Conservation (phyloP, 2,797 vertebrate genomes). For the Dallia pectoralis region DNA sequence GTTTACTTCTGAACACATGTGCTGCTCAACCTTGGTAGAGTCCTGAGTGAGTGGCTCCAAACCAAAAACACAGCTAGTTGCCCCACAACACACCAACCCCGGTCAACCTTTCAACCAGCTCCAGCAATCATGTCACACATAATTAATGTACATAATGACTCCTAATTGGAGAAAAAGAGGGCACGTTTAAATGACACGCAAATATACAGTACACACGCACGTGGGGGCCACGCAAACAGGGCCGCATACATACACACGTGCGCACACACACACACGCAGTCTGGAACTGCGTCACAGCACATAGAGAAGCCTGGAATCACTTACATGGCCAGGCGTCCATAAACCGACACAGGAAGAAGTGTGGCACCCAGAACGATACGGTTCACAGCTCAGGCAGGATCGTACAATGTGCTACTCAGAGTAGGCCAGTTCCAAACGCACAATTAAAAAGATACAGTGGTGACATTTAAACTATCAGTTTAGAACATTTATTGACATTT, state of each 20-base stretch:
- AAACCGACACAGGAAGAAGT: constrained; percentile 63
- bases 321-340: constrained; percentile 60
- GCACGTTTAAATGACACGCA: constrained; percentile 25
- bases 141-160: constrained; percentile 75
- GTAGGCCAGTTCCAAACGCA: neutral
- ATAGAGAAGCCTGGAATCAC: constrained; percentile 58
- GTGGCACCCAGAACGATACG: constrained; percentile 56
- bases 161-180: constrained; percentile 48
- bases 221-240: constrained; percentile 9
- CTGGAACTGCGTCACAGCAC: constrained; percentile 48
- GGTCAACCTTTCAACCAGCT: constrained; percentile 26
- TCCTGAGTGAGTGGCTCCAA: constrained; percentile 43
- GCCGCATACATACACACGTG: constrained; percentile 3
- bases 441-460: neutral
- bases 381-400: constrained; percentile 52
- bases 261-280: constrained; percentile 17
- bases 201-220: constrained; percentile 14
- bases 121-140: constrained; percentile 74
- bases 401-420: constrained; percentile 16
- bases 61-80: constrained; percentile 49
- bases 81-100: constrained; percentile 38
- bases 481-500: neutral
- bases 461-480: neutral
- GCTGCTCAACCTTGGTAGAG: constrained; percentile 23
- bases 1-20: neutral